Evolutionary conservation across 2,113 vertebrate genomes (phyloP), one percentile per base, ranked within the genome.

Genomic region (Pluvianellus socialis): DNA sequence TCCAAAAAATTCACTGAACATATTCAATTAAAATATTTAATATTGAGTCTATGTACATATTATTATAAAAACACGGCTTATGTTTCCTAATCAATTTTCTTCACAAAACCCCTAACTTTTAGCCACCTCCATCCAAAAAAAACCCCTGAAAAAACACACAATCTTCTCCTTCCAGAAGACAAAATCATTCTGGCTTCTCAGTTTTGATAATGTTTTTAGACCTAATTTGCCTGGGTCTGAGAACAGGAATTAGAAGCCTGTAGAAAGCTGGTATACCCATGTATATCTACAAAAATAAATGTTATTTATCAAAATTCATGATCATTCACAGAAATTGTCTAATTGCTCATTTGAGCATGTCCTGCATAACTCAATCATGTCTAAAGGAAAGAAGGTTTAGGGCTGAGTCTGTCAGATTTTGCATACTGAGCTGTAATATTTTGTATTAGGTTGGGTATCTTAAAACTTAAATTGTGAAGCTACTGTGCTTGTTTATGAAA

Each of bases 391-490:
- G 11, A 73, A 44, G 4, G 10, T 23, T 40, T 62, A 58, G 3
- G 30, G 5, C 11, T 59, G 32, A 45, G 7, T 21, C 20, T 23
- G 7, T 28, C 24, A 56, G 6, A 68, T 76, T 88, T 72, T 61
- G 8, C 24, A 33, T 47, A 11, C 5, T 56, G n/a, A 79, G 14
- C 14, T 56, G 20, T 11, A 33, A 73, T 70, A 24, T 80, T 91
- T 63, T 8, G 1, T n/a, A 12, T 33, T 56, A 56, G 19, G 4
- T 55, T 3, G 4, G 3, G 2, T 6, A 45, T 2, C 2, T 80
- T 17, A 61, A 82, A 15, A 76, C 1, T 4, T 42, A 50, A 38
- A 62, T 56, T 68, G 45, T 70, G 30, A 61, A 75, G n/a, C 35
- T n/a, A n/a, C 3, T 59, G 2, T 21, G 3, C 2, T 5, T 3